These are phyloP conservation scores for Uropetala carovei DNA, from an alignment of 2,888 invertebrate species.

Conservation along the genomic window DNA sequence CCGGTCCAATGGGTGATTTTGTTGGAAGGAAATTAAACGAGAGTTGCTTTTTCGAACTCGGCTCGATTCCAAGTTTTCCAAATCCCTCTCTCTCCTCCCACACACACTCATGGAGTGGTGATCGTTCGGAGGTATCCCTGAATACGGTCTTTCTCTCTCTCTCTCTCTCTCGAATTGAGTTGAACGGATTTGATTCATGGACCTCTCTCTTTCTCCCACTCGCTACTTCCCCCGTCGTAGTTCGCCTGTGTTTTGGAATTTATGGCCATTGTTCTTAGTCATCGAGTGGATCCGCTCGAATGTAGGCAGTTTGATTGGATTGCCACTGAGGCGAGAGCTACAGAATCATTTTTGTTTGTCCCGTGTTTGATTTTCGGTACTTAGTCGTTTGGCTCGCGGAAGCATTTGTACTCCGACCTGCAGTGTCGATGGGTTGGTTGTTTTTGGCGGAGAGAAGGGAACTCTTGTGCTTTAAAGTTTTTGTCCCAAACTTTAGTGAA, in stretches of 20 bases:
- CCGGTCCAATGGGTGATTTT: too few species aligned
- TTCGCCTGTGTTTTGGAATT: not conserved
- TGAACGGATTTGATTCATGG: constrained; percentile 8
- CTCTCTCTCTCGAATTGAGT: not conserved
- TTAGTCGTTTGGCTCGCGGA: too few species aligned
- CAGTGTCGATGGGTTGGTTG: not conserved
- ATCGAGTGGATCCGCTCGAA: not conserved
- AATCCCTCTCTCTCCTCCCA: too few species aligned
- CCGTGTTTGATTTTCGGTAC: too few species aligned
- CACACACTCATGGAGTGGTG: not conserved
- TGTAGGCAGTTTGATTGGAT: constrained; percentile 7
- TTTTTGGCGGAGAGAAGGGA: not conserved
- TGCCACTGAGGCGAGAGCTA: not conserved
- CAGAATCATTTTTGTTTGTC: not conserved
- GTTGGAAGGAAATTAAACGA: too few species aligned
- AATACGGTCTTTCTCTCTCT: not conserved
- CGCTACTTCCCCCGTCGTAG: not conserved
- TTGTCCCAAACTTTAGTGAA: not conserved
- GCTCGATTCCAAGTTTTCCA: too few species aligned
- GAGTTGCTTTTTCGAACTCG: too few species aligned
- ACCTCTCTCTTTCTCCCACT: not conserved
- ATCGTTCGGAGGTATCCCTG: not conserved
- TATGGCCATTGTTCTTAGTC: not conserved
- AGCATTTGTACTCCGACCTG: not conserved
- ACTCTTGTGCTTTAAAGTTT: not conserved